Evolutionary conservation across 2,888 invertebrate species (phyloP).

Genomic region (Aspidapion aeneum): DNA sequence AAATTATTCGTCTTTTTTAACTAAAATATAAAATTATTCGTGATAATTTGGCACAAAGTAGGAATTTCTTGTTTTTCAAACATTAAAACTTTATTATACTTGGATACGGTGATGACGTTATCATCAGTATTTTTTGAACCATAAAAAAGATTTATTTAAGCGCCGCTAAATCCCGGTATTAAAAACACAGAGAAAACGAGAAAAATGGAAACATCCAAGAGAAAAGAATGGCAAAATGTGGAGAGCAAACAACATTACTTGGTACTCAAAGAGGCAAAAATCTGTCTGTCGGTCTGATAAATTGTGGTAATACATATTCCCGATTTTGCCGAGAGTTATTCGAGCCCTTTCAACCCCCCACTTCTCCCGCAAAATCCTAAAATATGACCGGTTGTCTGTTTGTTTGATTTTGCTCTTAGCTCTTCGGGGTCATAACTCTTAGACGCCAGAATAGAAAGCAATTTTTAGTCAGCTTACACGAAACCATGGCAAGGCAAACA

Average conservation of each 20-base stretch:
- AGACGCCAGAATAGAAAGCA: slow-evolving; percentile 34
- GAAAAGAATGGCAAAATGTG: not conserved
- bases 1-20: no score
- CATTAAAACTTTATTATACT: no score
- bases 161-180: not conserved
- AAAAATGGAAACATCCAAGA: not conserved
- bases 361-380: not conserved
- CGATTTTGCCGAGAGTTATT: not conserved
- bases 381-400: slow-evolving; percentile 38
- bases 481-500: slow-evolving; percentile 14
- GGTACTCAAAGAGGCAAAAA: not conserved
- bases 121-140: no score
- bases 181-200: not conserved
- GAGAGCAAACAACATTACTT: not conserved
- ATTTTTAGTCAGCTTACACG: slow-evolving; percentile 28
- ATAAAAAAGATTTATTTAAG: no score
- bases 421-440: slow-evolving; percentile 36
- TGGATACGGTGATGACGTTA: no score
- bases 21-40: no score
- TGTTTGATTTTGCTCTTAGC: slow-evolving; percentile 44
- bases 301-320: not conserved
- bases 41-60: no score
- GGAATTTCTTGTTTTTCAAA: no score
- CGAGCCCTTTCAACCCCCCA: no score
- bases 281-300: not conserved